Conservation (phyloP, 2,113 vertebrate species). For the Grallaria varia region DNA sequence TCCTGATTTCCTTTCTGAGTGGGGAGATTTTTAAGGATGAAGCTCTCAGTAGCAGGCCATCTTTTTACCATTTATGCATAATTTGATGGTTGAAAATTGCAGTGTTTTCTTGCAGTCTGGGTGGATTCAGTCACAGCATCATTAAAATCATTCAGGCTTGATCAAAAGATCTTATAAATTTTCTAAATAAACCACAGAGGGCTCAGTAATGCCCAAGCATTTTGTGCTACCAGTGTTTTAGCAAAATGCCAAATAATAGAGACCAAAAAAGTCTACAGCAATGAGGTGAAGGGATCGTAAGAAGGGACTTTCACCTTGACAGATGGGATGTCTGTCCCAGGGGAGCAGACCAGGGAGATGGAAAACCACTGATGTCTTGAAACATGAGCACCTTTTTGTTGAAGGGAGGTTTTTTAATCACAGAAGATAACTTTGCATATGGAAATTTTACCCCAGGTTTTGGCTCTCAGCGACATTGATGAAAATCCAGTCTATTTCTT, state of each 20-base stretch:
- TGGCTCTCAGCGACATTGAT: rapidly evolving
- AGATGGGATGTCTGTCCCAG: not conserved
- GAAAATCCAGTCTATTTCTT: not conserved
- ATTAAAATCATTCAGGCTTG: not conserved
- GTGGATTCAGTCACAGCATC: not conserved
- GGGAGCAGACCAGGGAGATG: not conserved
- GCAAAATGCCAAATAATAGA: not conserved
- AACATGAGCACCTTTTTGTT: not conserved
- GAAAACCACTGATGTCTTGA: not conserved
- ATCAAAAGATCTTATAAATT: not conserved
- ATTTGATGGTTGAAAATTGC: not conserved
- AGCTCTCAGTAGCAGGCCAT: not conserved
- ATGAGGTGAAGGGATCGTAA: not conserved
- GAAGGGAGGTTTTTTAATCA: not conserved
- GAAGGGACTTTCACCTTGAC: not conserved
- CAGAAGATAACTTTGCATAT: not conserved
- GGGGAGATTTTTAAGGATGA: not conserved
- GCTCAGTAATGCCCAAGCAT: not conserved
- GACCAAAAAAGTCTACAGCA: not conserved
- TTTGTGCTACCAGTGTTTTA: not conserved
- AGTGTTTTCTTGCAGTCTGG: not conserved
- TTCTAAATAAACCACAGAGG: not conserved
- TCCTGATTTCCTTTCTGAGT: not conserved
- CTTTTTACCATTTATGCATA: not conserved
- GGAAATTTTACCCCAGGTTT: not conserved